phyloP scores from a whole-genome alignment of 1,140 invertebrate genomes.

The Rhynchophorus ferrugineus region DNA sequence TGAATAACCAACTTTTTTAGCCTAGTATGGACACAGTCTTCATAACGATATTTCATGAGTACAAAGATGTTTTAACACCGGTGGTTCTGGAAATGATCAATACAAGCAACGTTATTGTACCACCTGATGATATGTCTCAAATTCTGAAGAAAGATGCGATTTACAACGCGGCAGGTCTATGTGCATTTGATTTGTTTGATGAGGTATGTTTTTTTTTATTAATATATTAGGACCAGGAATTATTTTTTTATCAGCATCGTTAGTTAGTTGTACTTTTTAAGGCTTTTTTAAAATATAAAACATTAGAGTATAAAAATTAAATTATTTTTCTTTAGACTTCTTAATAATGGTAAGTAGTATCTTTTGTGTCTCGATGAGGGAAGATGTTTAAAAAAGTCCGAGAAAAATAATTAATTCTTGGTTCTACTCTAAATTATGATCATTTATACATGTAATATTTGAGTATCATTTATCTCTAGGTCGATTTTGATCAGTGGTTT shows the following conservation, averaged over 20 bases:
- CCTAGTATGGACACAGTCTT: conserved; percentile 84
- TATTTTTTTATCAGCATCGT: too few species aligned
- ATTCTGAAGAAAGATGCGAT: conserved; percentile 90
- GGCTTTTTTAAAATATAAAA: too few species aligned
- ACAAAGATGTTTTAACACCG: conserved; percentile 58
- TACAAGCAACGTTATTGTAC: conserved; percentile 53
- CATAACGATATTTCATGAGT: conserved; percentile 75
- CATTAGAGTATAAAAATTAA: too few species aligned
- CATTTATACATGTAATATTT: too few species aligned
- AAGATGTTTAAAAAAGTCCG: too few species aligned
- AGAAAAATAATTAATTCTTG: too few species aligned
- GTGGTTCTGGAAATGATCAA: conserved; percentile 68
- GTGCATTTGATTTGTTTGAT: conserved; percentile 87
- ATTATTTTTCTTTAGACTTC: too few species aligned
- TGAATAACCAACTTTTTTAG: conserved; percentile 44
- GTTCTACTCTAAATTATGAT: too few species aligned
- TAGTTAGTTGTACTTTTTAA: too few species aligned
- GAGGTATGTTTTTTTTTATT: conserved; percentile 51
- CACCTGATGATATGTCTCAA: conserved; percentile 61
- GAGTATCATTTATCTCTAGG: too few species aligned
- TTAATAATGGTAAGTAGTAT: too few species aligned
- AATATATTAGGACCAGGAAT: conserved; percentile 16
- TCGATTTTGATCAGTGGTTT: conserved; percentile 92
- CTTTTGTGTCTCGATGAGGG: too few species aligned
- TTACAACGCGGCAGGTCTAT: conserved; percentile 85